Conservation (phyloP, 2,797 vertebrate genomes). For the Cirrhinus molitorella region DNA sequence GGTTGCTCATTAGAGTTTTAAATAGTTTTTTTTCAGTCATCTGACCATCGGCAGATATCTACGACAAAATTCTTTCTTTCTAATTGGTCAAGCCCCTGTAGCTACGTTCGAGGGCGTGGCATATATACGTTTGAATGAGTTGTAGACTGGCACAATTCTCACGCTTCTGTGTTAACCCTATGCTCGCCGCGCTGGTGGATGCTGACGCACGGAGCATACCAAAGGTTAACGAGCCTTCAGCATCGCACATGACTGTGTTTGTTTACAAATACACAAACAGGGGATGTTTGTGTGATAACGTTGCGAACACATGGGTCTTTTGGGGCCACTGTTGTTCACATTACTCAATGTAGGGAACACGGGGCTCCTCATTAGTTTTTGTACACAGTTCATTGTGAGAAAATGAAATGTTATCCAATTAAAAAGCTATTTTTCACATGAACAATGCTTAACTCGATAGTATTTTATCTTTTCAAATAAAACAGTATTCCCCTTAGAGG, state of each 20-base stretch:
- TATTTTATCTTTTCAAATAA: neutral
- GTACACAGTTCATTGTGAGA: neutral
- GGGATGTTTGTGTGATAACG: neutral
- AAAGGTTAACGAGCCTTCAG: neutral
- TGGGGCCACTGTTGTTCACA: neutral
- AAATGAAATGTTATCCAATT: neutral
- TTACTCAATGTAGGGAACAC: neutral
- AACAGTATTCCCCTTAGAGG: neutral
- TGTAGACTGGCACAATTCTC: constrained; percentile 64
- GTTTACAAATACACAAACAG: constrained; percentile 24
- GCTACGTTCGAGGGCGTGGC: constrained; percentile 80
- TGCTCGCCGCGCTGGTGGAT: neutral
- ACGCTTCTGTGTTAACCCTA: constrained; percentile 37
- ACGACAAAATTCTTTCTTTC: constrained; percentile 57
- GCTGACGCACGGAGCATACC: constrained; percentile 10
- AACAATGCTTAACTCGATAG: neutral
- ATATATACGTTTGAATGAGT: constrained; percentile 71
- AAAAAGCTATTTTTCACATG: neutral
- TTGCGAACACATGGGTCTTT: neutral
- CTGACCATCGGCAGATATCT: constrained; percentile 85
- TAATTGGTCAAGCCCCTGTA: constrained; percentile 84
- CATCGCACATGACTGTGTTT: constrained; percentile 10
- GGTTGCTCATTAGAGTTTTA: constrained; percentile 80
- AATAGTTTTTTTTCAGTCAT: constrained; percentile 82
- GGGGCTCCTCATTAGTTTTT: neutral